These are phyloP conservation scores for Macrocentrus cingulum DNA, from an alignment of 1,140 invertebrate genomes.

Conservation along the genomic window DNA sequence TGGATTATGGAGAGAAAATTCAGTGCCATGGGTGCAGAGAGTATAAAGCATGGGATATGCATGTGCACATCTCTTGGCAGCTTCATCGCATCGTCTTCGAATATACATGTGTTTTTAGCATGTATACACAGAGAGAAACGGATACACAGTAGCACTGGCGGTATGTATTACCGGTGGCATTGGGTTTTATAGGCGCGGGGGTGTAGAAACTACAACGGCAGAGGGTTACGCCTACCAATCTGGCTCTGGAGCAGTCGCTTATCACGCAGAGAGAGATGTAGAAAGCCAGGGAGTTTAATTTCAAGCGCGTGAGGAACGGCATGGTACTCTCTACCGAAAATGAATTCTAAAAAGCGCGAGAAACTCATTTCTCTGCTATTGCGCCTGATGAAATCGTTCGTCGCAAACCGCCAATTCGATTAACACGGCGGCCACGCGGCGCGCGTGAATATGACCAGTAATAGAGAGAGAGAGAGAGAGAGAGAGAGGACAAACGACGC, in stretches of 20 bases:
- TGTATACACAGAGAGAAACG: neutral
- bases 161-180: constrained; percentile 23
- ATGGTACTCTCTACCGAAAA: constrained; percentile 44
- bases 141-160: too few species aligned
- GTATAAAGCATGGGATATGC: constrained; percentile 5
- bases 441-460: neutral
- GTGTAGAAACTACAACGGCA: constrained; percentile 22
- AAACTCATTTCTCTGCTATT: constrained; percentile 13
- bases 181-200: constrained; percentile 22
- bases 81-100: constrained; percentile 4
- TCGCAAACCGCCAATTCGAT: constrained; percentile 13
- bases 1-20: too few species aligned
- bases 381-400: constrained; percentile 32
- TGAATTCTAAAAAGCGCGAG: constrained; percentile 54
- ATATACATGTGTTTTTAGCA: constrained; percentile 1
- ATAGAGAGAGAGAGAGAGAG: too few species aligned
- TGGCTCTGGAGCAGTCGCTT: constrained; percentile 30
- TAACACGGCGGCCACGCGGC: neutral
- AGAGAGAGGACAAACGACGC: neutral
- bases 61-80: neutral
- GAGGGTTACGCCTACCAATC: constrained; percentile 50
- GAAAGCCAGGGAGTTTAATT: constrained; percentile 29
- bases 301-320: constrained; percentile 29
- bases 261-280: constrained; percentile 19
- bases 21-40: too few species aligned